Conservation (phyloP, 2,113 vertebrate genomes). For the Gadus macrocephalus region DNA sequence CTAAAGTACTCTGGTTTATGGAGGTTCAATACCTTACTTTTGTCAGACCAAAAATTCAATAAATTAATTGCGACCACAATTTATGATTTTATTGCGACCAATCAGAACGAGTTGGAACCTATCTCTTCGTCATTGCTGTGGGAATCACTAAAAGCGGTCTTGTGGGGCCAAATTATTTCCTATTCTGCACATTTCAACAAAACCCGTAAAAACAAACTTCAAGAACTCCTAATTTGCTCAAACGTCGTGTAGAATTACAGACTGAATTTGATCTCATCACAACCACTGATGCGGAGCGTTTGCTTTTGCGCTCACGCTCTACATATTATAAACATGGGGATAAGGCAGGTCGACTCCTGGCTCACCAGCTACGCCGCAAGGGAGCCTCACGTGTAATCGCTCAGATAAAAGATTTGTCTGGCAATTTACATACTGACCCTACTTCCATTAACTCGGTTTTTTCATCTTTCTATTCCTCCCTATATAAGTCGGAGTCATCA, state of each 20-base stretch:
- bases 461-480: slow-evolving; percentile 3
- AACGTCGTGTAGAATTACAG: not conserved
- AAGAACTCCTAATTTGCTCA: not conserved
- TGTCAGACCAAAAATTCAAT: not conserved
- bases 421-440: not conserved
- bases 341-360: slow-evolving; percentile 5
- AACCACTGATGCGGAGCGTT: slow-evolving; percentile 2
- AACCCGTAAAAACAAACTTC: not conserved
- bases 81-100: slow-evolving; percentile 1
- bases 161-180: slow-evolving; percentile 6
- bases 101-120: not conserved
- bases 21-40: slow-evolving; percentile 2
- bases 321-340: slow-evolving; percentile 8
- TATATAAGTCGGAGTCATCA: not conserved
- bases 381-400: not conserved
- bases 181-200: slow-evolving; percentile 4
- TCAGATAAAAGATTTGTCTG: not conserved
- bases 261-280: slow-evolving; percentile 13
- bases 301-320: slow-evolving; percentile 1
- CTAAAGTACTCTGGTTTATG: not conserved
- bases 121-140: not conserved
- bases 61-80: not conserved
- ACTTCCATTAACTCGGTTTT: not conserved
- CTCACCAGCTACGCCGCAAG: not conserved
- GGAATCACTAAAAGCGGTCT: slow-evolving; percentile 2